Base-by-base conservation (phyloP, 2,797 vertebrate genomes). In the Mastacembelus armatus region DNA sequence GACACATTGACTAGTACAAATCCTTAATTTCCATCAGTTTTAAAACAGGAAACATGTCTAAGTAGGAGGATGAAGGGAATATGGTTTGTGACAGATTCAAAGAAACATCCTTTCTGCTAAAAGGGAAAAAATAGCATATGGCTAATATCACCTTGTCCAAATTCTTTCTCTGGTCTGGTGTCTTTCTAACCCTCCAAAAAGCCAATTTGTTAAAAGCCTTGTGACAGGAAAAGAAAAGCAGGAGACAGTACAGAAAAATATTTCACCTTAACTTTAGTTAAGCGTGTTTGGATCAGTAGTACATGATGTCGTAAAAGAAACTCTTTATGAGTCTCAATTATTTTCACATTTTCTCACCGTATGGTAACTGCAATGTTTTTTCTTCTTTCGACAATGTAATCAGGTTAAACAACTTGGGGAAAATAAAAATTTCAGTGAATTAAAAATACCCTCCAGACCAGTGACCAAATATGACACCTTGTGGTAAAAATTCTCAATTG, bases 391-490 rank as follows among this genome's bases (percentile, higher is more conserved):
- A 65, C 38, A 14, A 35, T 10, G 14, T 7, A 8, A 19, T 19
- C 4, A 18, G 5, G 3, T 44, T 38, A 45, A 29, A 39, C 40
- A 38, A 33, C 14, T 44, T 16, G 21, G 36, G 18, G 15, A 21
- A 42, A 40, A 35, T 70, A 38, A 11, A 40, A 56, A 56, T 29
- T 1, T 55, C 8, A 32, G 33, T 36, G 1, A 57, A 40, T 73
- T 0, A 33, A 16, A 60, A 49, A 49, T 22, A 72, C 7, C 19
- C 4, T 35, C n/a, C n/a, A n/a, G n/a, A n/a, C n/a, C n/a, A 50
- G 36, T 7, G 54, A 69, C 71, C 39, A 71, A 71, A 85, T 66
- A 52, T 78, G 91, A 91, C 92, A 90, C 81, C 90, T 90, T 79
- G 89, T 91, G 91, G 87, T 77, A 71, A 33, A 74, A 68, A 54